These are phyloP conservation scores for Pedetes capensis DNA, from an alignment of 2,113 vertebrate genomes.

Conservation along the genomic window DNA sequence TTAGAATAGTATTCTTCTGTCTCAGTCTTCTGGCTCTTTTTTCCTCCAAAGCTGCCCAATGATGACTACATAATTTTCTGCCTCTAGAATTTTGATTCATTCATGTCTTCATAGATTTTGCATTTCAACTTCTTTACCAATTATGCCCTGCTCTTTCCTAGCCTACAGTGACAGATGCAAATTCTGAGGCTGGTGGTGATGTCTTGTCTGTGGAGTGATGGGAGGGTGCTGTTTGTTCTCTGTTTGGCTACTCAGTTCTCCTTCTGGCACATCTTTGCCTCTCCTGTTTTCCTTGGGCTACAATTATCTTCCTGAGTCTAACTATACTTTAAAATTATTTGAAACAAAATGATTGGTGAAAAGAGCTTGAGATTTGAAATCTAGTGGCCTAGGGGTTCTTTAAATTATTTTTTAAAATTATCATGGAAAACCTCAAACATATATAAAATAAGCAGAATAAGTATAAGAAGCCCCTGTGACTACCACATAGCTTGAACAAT, in stretches of 20 bases:
- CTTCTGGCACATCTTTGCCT: background rate
- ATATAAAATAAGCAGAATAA: background rate
- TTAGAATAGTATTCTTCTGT: background rate
- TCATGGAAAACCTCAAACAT: background rate
- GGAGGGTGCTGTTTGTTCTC: background rate
- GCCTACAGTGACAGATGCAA: background rate
- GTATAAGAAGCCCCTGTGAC: background rate
- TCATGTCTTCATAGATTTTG: background rate
- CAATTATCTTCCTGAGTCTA: background rate
- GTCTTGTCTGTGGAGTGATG: background rate
- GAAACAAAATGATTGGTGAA: background rate
- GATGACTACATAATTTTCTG: background rate
- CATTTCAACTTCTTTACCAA: background rate
- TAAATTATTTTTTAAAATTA: background rate
- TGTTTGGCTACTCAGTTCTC: background rate
- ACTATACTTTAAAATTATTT: background rate
- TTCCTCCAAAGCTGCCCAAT: background rate
- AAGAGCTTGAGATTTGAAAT: background rate
- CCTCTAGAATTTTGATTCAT: background rate
- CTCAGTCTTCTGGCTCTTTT: background rate
- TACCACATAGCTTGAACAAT: background rate
- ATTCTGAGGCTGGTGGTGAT: fast-evolving
- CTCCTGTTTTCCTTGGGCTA: background rate
- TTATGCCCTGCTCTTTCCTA: background rate
- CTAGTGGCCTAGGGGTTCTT: background rate